phyloP scores from a whole-genome alignment of 2,113 vertebrate species.

The Calidris pugnax region DNA sequence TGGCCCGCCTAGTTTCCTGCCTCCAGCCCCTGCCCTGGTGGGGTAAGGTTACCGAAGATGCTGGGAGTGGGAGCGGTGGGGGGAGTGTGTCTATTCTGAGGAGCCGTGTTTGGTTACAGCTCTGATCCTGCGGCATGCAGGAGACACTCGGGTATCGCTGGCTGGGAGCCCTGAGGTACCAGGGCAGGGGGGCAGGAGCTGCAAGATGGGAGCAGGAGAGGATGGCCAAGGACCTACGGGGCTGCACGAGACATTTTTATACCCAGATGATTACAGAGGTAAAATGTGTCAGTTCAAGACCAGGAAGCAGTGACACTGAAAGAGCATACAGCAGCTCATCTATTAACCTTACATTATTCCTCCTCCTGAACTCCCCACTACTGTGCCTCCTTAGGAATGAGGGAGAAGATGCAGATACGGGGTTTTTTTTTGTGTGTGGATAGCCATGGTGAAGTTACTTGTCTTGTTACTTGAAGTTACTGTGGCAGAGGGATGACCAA shows the following conservation, averaged over 20 bases:
- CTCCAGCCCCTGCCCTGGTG: not conserved
- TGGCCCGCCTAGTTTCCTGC: not conserved
- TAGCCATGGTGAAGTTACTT: not conserved
- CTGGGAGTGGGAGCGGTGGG: not conserved
- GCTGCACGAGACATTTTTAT: not conserved
- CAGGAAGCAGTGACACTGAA: not conserved
- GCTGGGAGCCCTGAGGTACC: not conserved
- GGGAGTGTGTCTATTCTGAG: conserved; percentile 56
- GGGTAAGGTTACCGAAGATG: conserved; percentile 57
- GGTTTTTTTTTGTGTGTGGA: not conserved
- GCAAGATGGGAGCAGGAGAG: not conserved
- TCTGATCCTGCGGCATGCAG: not conserved
- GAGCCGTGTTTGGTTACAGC: conserved; percentile 35
- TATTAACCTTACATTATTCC: not conserved
- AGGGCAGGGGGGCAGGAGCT: not conserved
- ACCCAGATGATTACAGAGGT: not conserved
- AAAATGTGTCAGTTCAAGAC: not conserved
- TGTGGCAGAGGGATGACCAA: not conserved
- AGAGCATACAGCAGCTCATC: not conserved
- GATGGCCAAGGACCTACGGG: not conserved
- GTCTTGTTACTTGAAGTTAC: not conserved
- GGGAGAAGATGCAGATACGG: not conserved
- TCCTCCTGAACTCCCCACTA: not conserved
- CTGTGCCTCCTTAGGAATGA: not conserved
- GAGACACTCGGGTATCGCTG: not conserved